Conservation (phyloP, 2,113 vertebrate genomes). For the Python bivittatus region DNA sequence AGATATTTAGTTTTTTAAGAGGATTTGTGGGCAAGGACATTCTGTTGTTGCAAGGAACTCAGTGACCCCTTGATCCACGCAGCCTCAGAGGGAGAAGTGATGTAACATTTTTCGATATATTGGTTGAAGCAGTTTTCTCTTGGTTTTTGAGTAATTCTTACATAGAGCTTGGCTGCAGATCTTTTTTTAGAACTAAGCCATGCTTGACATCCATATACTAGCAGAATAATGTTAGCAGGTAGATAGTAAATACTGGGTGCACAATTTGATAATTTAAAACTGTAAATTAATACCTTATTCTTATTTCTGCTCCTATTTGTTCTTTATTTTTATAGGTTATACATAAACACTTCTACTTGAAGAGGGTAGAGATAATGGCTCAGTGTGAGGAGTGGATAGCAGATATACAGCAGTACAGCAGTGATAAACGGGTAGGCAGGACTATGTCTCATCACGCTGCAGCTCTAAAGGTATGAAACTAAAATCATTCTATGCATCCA, state of each 20-base stretch:
- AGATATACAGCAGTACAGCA: conserved; percentile 99
- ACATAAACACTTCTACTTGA: conserved; percentile 99
- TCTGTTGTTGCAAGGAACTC: not conserved
- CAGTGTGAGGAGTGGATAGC: conserved; percentile 99
- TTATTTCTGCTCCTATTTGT: not conserved
- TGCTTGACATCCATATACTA: not conserved
- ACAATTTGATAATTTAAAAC: not conserved
- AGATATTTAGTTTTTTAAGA: not conserved
- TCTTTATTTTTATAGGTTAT: conserved; percentile 82
- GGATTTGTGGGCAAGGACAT: not conserved
- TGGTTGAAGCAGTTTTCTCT: not conserved
- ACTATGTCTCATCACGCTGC: conserved; percentile 99
- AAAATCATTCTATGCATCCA: too few species aligned
- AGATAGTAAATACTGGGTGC: not conserved
- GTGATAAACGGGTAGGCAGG: conserved; percentile 95
- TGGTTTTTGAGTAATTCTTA: not conserved
- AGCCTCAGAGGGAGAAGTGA: not conserved
- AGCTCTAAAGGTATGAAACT: conserved; percentile 89
- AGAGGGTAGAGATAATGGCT: conserved; percentile 93
- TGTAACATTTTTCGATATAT: too few species aligned
- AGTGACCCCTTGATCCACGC: not conserved
- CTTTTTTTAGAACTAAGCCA: not conserved
- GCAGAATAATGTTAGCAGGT: not conserved
- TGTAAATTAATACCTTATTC: not conserved
- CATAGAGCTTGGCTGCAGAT: not conserved